A percentile compares a stretch with the other conserved stretches of the same genome.
Evolutionary conservation across 2,797 vertebrate genomes (phyloP).

Genomic region (Choloepus didactylus): DNA sequence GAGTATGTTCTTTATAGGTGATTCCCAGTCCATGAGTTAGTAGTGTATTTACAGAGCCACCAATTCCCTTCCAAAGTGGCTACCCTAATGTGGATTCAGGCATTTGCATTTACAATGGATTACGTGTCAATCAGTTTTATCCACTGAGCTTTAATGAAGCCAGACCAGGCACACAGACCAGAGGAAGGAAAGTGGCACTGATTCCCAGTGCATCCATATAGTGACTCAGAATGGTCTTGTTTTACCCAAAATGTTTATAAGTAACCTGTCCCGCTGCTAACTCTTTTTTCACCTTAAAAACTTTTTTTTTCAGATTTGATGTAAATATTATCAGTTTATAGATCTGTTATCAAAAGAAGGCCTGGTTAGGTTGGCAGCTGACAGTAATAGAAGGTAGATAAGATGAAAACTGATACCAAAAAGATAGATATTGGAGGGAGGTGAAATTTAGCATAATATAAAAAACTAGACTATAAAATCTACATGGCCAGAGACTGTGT

Average conservation of each 20-base stretch:
- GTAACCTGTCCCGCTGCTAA: not conserved
- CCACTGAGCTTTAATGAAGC: conserved; percentile 62
- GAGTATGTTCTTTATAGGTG: conserved; percentile 6
- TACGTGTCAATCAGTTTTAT: conserved; percentile 70
- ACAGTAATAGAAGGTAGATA: not conserved
- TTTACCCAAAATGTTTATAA: conserved; percentile 42
- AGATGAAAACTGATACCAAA: conserved; percentile 13
- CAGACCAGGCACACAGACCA: not conserved
- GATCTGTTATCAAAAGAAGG: conserved; percentile 21
- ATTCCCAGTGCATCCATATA: not conserved
- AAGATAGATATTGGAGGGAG: not conserved
- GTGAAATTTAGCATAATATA: not conserved
- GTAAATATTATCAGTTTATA: conserved; percentile 9
- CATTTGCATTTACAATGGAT: conserved; percentile 72
- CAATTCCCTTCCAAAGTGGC: conserved; percentile 36
- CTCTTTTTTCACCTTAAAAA: conserved; percentile 21
- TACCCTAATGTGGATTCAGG: not conserved
- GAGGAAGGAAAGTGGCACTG: conserved; percentile 53
- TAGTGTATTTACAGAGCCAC: conserved; percentile 43
- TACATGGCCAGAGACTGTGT: not conserved
- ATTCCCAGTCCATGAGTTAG: conserved; percentile 11
- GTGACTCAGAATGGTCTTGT: not conserved
- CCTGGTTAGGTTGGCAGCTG: not conserved
- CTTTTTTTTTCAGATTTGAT: not conserved
- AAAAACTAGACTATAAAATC: not conserved